A percentile compares a stretch with the other conserved stretches of the same genome.
Conservation (phyloP, 2,888 invertebrate species). For the Sinhomidia bicolor region DNA sequence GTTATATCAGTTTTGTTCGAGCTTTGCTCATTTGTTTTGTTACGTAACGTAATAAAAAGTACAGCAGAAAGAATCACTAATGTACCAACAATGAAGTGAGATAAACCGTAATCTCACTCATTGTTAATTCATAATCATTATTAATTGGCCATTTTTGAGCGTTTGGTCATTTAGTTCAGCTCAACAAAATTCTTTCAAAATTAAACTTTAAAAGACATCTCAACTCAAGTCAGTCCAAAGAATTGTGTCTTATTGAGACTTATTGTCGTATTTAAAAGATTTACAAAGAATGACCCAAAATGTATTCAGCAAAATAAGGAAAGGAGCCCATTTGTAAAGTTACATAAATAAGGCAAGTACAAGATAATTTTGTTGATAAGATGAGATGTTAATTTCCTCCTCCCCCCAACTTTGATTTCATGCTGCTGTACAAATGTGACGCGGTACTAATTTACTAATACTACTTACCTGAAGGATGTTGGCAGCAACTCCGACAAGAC, state of each 20-base stretch:
- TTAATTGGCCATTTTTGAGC: neutral
- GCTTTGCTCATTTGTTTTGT: neutral
- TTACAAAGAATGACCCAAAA: neutral
- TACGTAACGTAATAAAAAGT: neutral
- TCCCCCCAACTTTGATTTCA: neutral
- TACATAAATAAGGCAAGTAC: neutral
- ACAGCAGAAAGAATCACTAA: neutral
- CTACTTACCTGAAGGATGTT: conserved; percentile 80
- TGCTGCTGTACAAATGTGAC: neutral
- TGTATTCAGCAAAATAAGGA: neutral
- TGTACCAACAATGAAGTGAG: conserved; percentile 9
- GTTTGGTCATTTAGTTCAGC: neutral
- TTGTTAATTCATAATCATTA: neutral
- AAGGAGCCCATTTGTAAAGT: neutral
- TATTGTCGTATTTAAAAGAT: neutral
- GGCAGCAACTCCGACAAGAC: conserved; percentile 80
- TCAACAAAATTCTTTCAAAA: neutral
- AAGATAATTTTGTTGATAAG: neutral
- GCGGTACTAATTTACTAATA: neutral
- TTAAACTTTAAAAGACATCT: neutral
- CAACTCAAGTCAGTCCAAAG: neutral
- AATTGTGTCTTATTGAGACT: neutral
- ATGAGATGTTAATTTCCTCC: neutral
- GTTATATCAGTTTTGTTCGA: neutral
- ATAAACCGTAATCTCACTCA: neutral